phyloP scores from a whole-genome alignment of 2,113 vertebrate species.

The Chauna torquata region DNA sequence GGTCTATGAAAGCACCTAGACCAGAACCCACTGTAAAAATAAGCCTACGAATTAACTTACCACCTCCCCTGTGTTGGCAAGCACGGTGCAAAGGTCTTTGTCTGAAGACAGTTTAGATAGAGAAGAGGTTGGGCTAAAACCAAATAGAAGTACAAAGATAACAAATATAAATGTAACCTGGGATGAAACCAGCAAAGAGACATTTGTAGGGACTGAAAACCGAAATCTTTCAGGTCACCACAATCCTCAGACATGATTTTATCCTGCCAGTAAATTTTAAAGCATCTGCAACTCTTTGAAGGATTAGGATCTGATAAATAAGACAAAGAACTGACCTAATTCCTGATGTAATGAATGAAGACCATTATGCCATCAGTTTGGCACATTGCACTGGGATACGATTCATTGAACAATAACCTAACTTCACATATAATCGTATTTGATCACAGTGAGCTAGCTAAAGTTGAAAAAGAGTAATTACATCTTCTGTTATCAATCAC shows the following conservation, averaged over 20 bases:
- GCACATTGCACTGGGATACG: background rate
- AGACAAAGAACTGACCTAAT: background rate
- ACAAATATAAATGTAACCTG: background rate
- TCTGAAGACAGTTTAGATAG: background rate
- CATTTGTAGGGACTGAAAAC: background rate
- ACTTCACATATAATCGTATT: background rate
- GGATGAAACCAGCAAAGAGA: background rate
- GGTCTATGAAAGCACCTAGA: background rate
- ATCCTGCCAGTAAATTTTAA: background rate
- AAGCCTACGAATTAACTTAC: background rate
- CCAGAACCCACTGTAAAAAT: background rate
- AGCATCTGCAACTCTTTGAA: background rate
- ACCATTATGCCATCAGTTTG: background rate
- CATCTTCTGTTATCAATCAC: background rate
- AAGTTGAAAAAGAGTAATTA: conserved; percentile 13
- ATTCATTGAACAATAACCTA: conserved; percentile 9
- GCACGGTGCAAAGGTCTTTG: background rate
- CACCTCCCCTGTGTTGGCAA: background rate
- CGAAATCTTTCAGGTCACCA: background rate
- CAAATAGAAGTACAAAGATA: background rate
- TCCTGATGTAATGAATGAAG: background rate
- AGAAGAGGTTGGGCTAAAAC: background rate
- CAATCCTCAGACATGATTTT: background rate
- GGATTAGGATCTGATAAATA: background rate
- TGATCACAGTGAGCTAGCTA: background rate